A percentile compares a stretch with the other conserved stretches of the same genome.
Conservation (phyloP, 2,113 vertebrate genomes). For the crab-eating macaque (Macaca fascicularis) region T2T-MFA8v1.1 NC_088386.1:93127001-93127500, state of each 20-base stretch:
- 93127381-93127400: background rate
- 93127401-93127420: background rate
- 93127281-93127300: background rate
- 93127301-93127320: background rate
- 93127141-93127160: background rate
- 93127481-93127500: too few species aligned
- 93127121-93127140: background rate
- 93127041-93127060: background rate
- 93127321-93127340: background rate
- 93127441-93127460: too few species aligned
- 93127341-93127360: background rate
- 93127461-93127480: too few species aligned
- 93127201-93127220: background rate
- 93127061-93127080: background rate
- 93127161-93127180: background rate
- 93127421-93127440: too few species aligned
- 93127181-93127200: background rate
- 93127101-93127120: background rate
- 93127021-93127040: background rate
- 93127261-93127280: background rate
- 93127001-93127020: background rate
- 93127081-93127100: background rate
- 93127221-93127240: background rate
- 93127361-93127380: background rate
- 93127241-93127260: background rate